Base-by-base conservation (phyloP, 2,888 invertebrate genomes). In the Nowickia ferox region DNA sequence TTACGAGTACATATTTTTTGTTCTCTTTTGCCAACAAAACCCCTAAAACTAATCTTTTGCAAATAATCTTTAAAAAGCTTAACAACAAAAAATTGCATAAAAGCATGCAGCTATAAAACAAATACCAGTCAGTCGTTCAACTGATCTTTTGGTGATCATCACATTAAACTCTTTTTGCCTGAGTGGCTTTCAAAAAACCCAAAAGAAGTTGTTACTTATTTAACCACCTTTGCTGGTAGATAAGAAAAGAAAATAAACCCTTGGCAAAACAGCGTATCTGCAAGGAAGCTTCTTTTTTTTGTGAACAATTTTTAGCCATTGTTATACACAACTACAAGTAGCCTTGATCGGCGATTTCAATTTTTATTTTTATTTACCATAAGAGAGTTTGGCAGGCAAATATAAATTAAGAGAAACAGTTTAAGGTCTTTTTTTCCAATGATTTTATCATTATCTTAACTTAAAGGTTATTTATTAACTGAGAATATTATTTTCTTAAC, bases 381-480 rank as follows among this genome's bases (percentile, higher is more conserved):
- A 51, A 15, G 48, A 69, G 55, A 57, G 65, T 42, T 42, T 74
- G 22, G 9, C 8, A 40, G 38, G 44, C 19, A 10, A 63, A 11
- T 19, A 46, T 8, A 22, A n/a, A 38, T 44, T 30, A 46, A 46
- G 57, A 72, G 57, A 59, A 66, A 57, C 9, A 66, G 46, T 44
- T 51, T 51, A 40, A 19, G 40, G 51, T 0, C 48, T 59, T 59
- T 40, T 78, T 30, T 57, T 42, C 15, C 5, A 22, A 9, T 53
- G 77, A 83, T 77, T 30, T 77, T 83, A 83, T 83, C 77, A 83
- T 38, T 76, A 82, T 65, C 77, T 66, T 57, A 65, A 19, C 74
- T 9, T 17, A 57, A 42, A 40, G 84, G 87, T 90, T 88, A 90
- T 90, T 90, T 90, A 90, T 90, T 89, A 90, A 89, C 90, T 89